Evolutionary conservation across 1,140 invertebrate genomes (phyloP), one percentile per base, ranked within the genome.

Genomic region (Dysdera silvatica): DNA sequence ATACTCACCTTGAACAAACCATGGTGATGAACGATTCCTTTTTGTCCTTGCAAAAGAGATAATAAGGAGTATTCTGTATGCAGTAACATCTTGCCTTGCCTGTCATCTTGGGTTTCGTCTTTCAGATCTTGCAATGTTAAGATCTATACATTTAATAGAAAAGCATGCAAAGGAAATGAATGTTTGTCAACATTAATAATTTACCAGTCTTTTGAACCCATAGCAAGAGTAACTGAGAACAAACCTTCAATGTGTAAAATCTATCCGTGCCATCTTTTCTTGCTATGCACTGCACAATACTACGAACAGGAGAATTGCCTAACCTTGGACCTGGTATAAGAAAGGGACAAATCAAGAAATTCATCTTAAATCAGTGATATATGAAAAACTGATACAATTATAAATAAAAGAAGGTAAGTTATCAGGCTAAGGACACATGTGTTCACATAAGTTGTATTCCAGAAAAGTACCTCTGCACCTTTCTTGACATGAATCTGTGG

Each of bases 31-130:
- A 88, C 82, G 41, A 91, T 85, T 54, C 88, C 87, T 69, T 84
- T 79, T 68, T 86, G 82, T 70, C 85, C 81, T 51, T 83, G 81
- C 2, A 91, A 76, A 26, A 88, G 73, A 37, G 84, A 86, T 26
- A 88, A 76, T 16, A 91, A 74, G 16, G 85, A 86, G 76, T 87
- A 88, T 74, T 91, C 88, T 2, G 87, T 88, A 69, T 89, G 86
- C 7, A 90, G 71, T 14, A 91, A 72, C 84, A 89, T 87, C 77
- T 89, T 89, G 4, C 87, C 87, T 75, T 89, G 87, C 41, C 80
- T 76, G 69, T 89, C 86, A 77, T 89, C 87, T 67, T 87, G 84
- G 1, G 81, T 84, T 74, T 88, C 86, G 57, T 81, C 76, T 52
- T 82, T 77, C 4, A 78, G 77, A 14, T 83, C 74, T 68, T 78